Evolutionary conservation across 2,888 invertebrate genomes (phyloP), one percentile per base, ranked within the genome.

Genomic region (Dysmachus trigonus): DNA sequence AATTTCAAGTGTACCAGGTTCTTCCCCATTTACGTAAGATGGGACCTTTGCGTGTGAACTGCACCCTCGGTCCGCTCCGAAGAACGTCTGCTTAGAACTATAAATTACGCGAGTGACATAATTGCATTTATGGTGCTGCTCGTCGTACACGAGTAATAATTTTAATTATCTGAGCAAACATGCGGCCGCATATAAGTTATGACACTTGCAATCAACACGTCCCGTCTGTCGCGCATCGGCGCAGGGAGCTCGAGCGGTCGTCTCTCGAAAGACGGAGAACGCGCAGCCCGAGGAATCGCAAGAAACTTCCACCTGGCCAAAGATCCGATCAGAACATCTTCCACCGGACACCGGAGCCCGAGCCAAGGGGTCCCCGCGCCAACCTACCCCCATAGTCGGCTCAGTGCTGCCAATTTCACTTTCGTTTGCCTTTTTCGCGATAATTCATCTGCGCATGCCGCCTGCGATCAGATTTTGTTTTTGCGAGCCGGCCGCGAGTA

Each of bases 141-240:
- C 41, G 33, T 27, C 77, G 30, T 8, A 77, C 47, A 47, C 30
- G 22, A 22, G 30, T 77, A 77, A 77, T 77, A 77, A 77, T 47
- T 77, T 77, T 77, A 77, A 77, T 77, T 77, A 77, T 77, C 33
- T 77, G 47, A 77, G n/a, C 47, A 77, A 77, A 77, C 47, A 77
- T 30, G 47, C 77, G 35, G 76, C 76, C 8, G 76, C 5, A 30
- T 30, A 10, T 38, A 33, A 15, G 47, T 77, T 77, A 47, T 77
- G 47, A 13, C 77, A 47, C 47, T 77, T 77, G 30, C 47, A 77
- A 77, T 76, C 38, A 76, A 76, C 76, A 76, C 76, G 22, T 76
- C 33, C 62, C 27, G 62, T 62, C 18, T 27, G 10, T 62, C 62
- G 22, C 18, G 8, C 18, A n/a, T 4, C 38, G 18, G 8, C 18